Percentiles rank a stretch among this genome's conserved stretches.
Conservation (phyloP, 1,140 invertebrate species). For the Chionoecetes opilio region DNA sequence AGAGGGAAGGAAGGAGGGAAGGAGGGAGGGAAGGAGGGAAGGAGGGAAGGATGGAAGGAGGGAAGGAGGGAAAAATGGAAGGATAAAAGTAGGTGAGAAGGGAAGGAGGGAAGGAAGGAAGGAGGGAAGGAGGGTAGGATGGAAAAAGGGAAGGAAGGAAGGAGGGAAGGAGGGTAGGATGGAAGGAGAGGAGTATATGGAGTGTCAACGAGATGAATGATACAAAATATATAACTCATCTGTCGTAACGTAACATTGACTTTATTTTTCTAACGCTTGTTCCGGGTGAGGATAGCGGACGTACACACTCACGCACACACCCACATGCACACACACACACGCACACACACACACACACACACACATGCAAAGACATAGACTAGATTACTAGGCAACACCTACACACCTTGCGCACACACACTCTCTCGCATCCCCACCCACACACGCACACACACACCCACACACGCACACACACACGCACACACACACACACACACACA, state of each 20-base stretch:
- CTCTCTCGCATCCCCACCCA: background rate
- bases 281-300: background rate
- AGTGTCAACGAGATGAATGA: background rate
- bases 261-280: no score
- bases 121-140: background rate
- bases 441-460: background rate
- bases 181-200: background rate
- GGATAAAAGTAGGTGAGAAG: no score
- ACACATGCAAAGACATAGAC: constrained; percentile 13
- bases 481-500: background rate
- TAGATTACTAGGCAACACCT: background rate
- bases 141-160: background rate
- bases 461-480: background rate
- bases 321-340: background rate
- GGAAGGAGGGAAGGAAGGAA: background rate
- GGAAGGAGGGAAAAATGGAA: no score
- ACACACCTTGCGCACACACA: constrained; percentile 1
- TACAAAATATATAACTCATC: background rate
- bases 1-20: no score
- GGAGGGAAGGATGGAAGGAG: no score
- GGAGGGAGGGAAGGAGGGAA: no score
- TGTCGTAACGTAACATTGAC: no score
- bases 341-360: background rate
- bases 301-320: constrained; percentile 44
- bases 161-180: background rate